Evolutionary conservation across 1,140 invertebrate species (phyloP).

Genomic region (Euwallacea similis): DNA sequence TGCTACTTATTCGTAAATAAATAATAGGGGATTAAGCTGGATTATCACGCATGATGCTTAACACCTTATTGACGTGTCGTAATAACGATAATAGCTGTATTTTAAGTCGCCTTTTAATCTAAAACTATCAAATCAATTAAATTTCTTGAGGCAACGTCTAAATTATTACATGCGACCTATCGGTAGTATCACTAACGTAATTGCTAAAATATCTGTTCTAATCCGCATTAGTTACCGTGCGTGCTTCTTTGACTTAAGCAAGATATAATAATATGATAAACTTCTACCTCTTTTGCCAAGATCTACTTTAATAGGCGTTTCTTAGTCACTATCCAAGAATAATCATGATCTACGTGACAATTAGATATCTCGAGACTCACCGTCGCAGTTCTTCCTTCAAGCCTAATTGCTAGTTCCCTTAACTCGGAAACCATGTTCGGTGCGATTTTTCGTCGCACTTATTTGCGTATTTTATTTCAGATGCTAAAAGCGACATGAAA

Average conservation of each 20-base stretch:
- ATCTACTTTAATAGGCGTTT: conserved; percentile 21
- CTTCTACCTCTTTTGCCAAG: conserved; percentile 9
- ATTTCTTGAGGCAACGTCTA: neutral
- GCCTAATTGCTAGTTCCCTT: no score
- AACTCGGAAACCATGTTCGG: neutral
- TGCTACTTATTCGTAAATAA: no score
- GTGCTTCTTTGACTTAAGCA: conserved; percentile 29
- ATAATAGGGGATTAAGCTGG: no score
- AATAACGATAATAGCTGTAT: no score
- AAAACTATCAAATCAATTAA: no score
- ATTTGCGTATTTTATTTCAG: neutral
- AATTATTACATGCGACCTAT: conserved; percentile 6
- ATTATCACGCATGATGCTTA: no score
- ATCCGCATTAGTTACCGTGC: conserved; percentile 27
- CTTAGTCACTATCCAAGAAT: conserved; percentile 24
- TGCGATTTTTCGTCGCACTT: neutral
- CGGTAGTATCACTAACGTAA: conserved; percentile 25
- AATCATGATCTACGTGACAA: conserved; percentile 24
- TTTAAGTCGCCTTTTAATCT: no score
- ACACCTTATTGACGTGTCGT: no score
- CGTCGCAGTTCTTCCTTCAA: no score
- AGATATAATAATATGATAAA: conserved; percentile 20
- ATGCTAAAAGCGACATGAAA: conserved; percentile 1
- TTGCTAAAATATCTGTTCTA: conserved; percentile 32
- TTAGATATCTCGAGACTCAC: no score